Evolutionary conservation across 1,140 invertebrate genomes (phyloP).

Genomic region (Harpegnathos saltator): DNA sequence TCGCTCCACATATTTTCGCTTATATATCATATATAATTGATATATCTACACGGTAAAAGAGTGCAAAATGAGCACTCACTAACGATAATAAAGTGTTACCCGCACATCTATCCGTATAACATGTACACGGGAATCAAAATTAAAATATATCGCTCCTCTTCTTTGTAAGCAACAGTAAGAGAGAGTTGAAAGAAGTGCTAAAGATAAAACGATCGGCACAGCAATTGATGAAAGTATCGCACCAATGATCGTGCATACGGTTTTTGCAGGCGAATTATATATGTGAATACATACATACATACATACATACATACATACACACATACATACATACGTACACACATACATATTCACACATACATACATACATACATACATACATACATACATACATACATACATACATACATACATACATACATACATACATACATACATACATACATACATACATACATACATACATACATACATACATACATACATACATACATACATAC

Average conservation of each 20-base stretch:
- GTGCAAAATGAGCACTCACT: neutral
- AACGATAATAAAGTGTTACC: neutral
- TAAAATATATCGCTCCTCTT: neutral
- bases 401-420: no score
- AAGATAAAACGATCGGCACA: constrained; percentile 59
- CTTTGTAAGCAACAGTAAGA: neutral
- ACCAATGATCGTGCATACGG: constrained; percentile 83
- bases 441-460: no score
- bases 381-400: constrained; percentile 70
- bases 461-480: no score
- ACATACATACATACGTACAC: constrained; percentile 44
- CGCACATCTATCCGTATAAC: neutral
- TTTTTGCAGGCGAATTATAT: constrained; percentile 80
- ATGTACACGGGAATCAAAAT: neutral
- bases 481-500: no score
- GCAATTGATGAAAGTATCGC: constrained; percentile 78
- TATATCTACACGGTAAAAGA: constrained; percentile 13
- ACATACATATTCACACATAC: neutral
- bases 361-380: no score
- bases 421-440: no score
- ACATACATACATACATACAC: constrained; percentile 61
- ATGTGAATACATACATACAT: constrained; percentile 69
- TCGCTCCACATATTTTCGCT: constrained; percentile 3
- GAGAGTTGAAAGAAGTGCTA: neutral
- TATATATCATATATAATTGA: neutral